Conservation (phyloP, 2,797 vertebrate species). For the Typhlichthys subterraneus region DNA sequence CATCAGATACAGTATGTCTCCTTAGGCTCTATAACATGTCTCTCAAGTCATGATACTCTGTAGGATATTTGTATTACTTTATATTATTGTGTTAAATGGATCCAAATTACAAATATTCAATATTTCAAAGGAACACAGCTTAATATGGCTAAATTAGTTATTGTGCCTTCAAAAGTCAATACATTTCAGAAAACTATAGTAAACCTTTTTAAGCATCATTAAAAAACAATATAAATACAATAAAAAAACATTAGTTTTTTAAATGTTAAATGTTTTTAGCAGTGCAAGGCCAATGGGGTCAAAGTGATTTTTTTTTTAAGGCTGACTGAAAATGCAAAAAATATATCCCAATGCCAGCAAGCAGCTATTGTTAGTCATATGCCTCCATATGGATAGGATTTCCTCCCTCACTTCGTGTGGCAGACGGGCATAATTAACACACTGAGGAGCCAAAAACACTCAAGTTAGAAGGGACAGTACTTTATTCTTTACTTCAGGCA, state of each 20-base stretch:
- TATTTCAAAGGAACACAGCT: not conserved
- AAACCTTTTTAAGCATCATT: not conserved
- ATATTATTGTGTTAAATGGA: conserved; percentile 12
- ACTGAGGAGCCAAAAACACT: conserved; percentile 49
- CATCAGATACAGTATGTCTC: conserved; percentile 16
- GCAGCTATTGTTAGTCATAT: conserved; percentile 49
- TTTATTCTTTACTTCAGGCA: too few relatives aligned
- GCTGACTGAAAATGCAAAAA: not conserved
- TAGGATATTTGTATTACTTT: conserved; percentile 8
- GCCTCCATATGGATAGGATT: conserved; percentile 40
- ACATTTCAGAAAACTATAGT: not conserved
- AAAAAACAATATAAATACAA: too few relatives aligned
- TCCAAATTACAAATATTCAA: conserved; percentile 1
- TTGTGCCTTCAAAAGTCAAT: conserved; percentile 1
- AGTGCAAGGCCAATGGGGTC: too few relatives aligned
- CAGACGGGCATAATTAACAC: conserved; percentile 39
- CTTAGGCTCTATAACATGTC: conserved; percentile 27
- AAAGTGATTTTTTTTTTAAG: too few relatives aligned
- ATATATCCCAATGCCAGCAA: conserved; percentile 35
- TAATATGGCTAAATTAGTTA: conserved; percentile 18
- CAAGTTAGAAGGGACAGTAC: conserved; percentile 44
- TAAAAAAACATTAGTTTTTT: too few relatives aligned
- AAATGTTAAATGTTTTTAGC: too few relatives aligned
- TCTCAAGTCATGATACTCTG: conserved; percentile 44
- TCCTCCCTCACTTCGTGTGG: conserved; percentile 36